Evolutionary conservation across 2,113 vertebrate species (phyloP).

Genomic region (Chlamydotis undulata): DNA sequence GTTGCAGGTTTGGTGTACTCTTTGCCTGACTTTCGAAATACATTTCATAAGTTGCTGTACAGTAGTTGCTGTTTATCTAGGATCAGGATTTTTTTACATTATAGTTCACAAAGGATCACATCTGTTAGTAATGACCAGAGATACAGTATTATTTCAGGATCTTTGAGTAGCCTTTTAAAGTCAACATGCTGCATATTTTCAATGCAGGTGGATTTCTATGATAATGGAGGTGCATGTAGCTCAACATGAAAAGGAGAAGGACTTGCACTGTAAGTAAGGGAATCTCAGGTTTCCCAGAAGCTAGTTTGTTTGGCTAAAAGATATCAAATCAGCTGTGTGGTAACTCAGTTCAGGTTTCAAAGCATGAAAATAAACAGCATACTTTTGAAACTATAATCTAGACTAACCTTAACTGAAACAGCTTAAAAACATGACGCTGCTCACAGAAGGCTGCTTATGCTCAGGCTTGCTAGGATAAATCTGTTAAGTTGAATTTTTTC

Average conservation of each 20-base stretch:
- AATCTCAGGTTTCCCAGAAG: not conserved
- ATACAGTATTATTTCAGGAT: not conserved
- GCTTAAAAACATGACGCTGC: not conserved
- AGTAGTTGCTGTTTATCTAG: not conserved
- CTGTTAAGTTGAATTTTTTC: not conserved
- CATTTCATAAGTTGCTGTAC: not conserved
- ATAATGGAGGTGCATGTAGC: fast-evolving
- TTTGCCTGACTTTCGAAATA: not conserved
- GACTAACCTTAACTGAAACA: not conserved
- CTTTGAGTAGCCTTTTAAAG: not conserved
- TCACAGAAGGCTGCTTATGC: not conserved
- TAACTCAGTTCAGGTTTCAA: not conserved
- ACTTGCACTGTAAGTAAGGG: not conserved
- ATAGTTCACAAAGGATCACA: not conserved
- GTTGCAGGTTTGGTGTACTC: not conserved
- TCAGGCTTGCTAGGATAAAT: not conserved
- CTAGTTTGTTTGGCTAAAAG: not conserved
- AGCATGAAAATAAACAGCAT: not conserved
- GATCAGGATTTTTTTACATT: not conserved
- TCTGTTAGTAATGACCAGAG: not conserved
- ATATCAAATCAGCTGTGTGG: not conserved
- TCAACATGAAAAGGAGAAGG: not conserved
- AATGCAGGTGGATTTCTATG: not conserved
- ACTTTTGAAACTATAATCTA: not conserved
- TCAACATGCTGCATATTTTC: not conserved